Base-by-base conservation (phyloP, 2,797 vertebrate genomes). In the Ctenopoma multispine region DNA sequence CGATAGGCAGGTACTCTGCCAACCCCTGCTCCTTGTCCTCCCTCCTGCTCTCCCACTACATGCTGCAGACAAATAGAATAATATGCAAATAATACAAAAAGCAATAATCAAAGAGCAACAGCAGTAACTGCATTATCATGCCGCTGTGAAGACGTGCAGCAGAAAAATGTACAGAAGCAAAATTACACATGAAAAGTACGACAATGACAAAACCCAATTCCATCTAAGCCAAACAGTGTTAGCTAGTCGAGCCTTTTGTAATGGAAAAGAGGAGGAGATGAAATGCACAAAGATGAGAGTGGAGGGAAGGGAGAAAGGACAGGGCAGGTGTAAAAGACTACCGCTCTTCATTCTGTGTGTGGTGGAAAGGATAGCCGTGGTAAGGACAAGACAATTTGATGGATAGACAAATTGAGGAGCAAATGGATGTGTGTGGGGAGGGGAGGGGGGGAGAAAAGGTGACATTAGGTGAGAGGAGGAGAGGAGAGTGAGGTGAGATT, bases 261-360 rank as follows among this genome's bases (percentile, higher is more conserved):
- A 53, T 3, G 4, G 27, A n/a, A 58, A 14, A 51, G 29, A 47
- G 23, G 40, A 58, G 24, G 54, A 53, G 58, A 47, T 20, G 62
- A 53, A 72, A 58, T 5, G 66, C 15, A 47, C 2, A 1, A 23
- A 38, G n/a, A 13, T 3, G 54, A 57, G 56, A 58, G 34, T 63
- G 75, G 72, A 44, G 51, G 69, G 53, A 31, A 7, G 29, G 29
- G 29, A 31, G 29, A 31, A 31, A 31, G 29, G 29, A 31, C 29
- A n/a, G n/a, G 79, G 61, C 69, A 66, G 72, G n/a, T 55, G 79
- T 79, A 55, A 84, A 86, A 81, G 64, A 82, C 82, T 43, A n/a
- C 54, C 60, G n/a, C n/a, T 63, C 71, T 74, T 77, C 67, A 58
- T 36, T 7, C 63, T 49, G 79, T 40, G 66, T 69, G 81, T 13